Conservation (phyloP, 2,888 invertebrate species). For the Acrobasis suavella region DNA sequence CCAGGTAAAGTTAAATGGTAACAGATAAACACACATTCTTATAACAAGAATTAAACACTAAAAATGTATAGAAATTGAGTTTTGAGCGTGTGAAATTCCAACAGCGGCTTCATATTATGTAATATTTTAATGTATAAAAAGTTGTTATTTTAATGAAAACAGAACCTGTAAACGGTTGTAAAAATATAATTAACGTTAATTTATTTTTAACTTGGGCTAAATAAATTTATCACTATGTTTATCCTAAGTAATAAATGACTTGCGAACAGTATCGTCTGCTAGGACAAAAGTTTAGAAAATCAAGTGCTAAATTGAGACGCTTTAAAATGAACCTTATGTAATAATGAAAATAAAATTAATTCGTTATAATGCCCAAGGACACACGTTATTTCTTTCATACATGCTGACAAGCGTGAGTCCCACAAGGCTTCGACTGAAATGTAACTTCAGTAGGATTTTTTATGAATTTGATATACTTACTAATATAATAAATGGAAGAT, state of each 20-base stretch:
- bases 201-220: conserved; percentile 28
- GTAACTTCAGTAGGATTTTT: neutral
- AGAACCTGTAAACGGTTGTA: conserved; percentile 20
- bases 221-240: conserved; percentile 27
- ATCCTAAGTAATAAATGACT: conserved; percentile 31
- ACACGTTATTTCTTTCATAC: too few relatives aligned
- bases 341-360: too few relatives aligned
- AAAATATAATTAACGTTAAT: conserved; percentile 24
- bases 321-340: too few relatives aligned
- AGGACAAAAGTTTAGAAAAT: conserved; percentile 23
- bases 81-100: conserved; percentile 23
- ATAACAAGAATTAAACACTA: conserved; percentile 13
- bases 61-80: conserved; percentile 17
- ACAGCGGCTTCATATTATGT: conserved; percentile 23
- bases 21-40: conserved; percentile 15
- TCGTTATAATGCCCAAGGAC: too few relatives aligned
- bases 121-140: conserved; percentile 13
- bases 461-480: too few relatives aligned
- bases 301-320: neutral
- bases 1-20: conserved; percentile 12
- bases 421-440: neutral
- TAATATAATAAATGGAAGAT: conserved; percentile 1
- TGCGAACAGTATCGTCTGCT: conserved; percentile 27
- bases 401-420: too few relatives aligned
- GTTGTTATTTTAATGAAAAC: conserved; percentile 23